Conservation (phyloP, 2,888 invertebrate species). For the Heteropelma amictum region DNA sequence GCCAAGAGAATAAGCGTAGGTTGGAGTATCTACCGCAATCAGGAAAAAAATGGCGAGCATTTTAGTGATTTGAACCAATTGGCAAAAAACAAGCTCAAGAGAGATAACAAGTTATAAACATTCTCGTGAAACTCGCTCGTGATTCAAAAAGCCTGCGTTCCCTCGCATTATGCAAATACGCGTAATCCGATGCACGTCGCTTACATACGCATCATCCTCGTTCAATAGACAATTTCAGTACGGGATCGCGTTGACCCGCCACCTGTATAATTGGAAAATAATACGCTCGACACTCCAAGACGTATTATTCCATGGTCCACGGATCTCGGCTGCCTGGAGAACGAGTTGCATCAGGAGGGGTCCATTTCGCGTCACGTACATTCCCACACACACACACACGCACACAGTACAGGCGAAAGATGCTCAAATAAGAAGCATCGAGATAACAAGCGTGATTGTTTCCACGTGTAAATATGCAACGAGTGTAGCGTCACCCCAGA, state of each 20-base stretch:
- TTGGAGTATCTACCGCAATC: too few species aligned
- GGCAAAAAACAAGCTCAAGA: too few species aligned
- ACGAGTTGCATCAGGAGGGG: constrained; percentile 10
- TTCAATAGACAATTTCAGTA: constrained; percentile 31
- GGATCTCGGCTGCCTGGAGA: neutral
- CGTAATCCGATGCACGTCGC: neutral
- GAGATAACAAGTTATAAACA: too few species aligned
- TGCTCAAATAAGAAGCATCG: constrained; percentile 15
- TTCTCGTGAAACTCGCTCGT: too few species aligned
- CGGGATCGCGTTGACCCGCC: constrained; percentile 21
- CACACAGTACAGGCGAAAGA: neutral
- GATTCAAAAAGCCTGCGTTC: neutral
- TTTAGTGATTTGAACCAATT: too few species aligned
- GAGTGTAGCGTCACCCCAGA: constrained; percentile 62
- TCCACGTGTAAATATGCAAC: constrained; percentile 74
- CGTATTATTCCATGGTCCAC: neutral
- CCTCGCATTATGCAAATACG: neutral
- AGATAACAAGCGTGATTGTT: constrained; percentile 63
- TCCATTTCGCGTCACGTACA: neutral
- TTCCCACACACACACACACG: neutral
- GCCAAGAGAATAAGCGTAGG: too few species aligned
- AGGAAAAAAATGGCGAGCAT: too few species aligned
- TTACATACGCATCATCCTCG: neutral
- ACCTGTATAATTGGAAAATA: constrained; percentile 39
- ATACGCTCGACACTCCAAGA: constrained; percentile 17